Evolutionary conservation across 2,113 vertebrate genomes (phyloP).

Genomic region (human): GRCh38 chr13:18542501-18543000

Average conservation of each 20-base stretch:
- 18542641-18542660: neutral
- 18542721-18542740: neutral
- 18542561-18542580: neutral
- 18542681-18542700: neutral
- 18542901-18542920: neutral
- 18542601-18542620: fast-evolving
- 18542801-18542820: neutral
- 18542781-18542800: neutral
- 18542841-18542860: neutral
- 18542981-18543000: neutral
- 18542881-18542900: neutral
- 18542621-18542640: neutral
- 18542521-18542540: neutral
- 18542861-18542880: neutral
- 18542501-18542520: neutral
- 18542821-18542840: neutral
- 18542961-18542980: neutral
- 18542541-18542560: neutral
- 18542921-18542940: neutral
- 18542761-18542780: neutral
- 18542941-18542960: neutral
- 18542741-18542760: neutral
- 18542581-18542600: neutral
- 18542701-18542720: neutral
- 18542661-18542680: neutral